Evolutionary conservation across 64 coral and sea anemone species (phyloP).

Genomic region (Montipora sp.): DNA sequence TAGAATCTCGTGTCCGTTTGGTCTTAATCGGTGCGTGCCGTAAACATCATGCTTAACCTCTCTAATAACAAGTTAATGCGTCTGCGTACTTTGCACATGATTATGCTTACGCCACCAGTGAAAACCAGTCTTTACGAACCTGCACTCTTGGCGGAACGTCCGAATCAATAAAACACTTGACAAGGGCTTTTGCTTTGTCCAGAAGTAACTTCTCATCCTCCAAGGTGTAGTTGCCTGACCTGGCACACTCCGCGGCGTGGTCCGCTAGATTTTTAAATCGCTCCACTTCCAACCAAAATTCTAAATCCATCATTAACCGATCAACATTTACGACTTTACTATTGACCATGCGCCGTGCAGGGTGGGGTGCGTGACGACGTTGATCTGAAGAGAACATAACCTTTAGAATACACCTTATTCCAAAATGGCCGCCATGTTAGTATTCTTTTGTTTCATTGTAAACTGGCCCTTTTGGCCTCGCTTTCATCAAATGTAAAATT

Average conservation of each 20-base stretch:
- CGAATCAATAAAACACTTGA: constrained; percentile 84
- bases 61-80: no score
- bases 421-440: no score
- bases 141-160: constrained; percentile 83
- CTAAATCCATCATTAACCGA: constrained; percentile 74
- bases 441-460: no score
- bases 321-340: constrained; percentile 83
- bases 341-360: constrained; percentile 85
- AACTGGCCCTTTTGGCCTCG: no score
- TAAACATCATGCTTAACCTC: no score
- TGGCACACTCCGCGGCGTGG: constrained; percentile 82
- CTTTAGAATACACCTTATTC: no score
- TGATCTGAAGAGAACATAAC: constrained; percentile 46
- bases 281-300: constrained; percentile 94
- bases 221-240: constrained; percentile 83
- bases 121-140: constrained; percentile 43
- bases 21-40: no score
- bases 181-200: constrained; percentile 84
- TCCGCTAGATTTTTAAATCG: constrained; percentile 84
- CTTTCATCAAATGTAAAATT: no score
- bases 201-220: constrained; percentile 86
- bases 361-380: constrained; percentile 59
- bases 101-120: no score
- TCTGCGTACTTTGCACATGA: no score
- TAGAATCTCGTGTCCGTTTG: no score